A percentile compares a stretch with the other conserved stretches of the same genome.
Evolutionary conservation across 2,113 vertebrate genomes (phyloP).

Genomic region (Tylochromis polylepis): DNA sequence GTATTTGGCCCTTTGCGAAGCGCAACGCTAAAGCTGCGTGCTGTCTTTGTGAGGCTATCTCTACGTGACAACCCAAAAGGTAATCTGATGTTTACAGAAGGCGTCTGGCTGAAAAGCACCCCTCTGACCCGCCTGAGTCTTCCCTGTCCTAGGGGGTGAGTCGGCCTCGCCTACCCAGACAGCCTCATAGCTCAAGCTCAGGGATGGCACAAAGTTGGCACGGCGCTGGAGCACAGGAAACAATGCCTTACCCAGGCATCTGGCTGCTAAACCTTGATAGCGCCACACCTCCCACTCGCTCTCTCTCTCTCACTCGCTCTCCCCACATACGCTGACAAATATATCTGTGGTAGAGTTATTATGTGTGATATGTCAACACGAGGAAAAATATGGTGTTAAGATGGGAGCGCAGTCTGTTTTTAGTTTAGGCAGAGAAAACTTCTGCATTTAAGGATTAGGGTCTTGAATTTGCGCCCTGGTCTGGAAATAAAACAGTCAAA

Average conservation of each 20-base stretch:
- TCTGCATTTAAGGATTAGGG: not conserved
- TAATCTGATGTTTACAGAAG: constrained; percentile 33
- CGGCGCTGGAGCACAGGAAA: constrained; percentile 40
- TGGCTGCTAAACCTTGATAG: constrained; percentile 43
- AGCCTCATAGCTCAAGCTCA: constrained; percentile 46
- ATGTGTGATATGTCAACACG: constrained; percentile 25
- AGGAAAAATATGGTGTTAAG: not conserved
- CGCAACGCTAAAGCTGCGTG: not conserved
- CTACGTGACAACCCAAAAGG: constrained; percentile 28
- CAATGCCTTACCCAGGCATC: constrained; percentile 38
- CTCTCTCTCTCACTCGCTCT: not conserved
- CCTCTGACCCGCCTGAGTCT: not conserved
- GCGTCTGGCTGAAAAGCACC: not conserved
- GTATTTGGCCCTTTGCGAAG: not conserved
- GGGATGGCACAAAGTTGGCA: constrained; percentile 48
- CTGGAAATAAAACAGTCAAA: not conserved
- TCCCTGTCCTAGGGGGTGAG: not conserved
- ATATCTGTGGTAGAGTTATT: constrained; percentile 40
- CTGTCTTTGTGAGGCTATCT: not conserved
- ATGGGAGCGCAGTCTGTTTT: not conserved
- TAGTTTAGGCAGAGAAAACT: not conserved
- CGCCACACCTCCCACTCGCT: constrained; percentile 18
- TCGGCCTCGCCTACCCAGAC: constrained; percentile 25
- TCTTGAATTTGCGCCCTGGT: not conserved
- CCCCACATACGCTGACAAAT: not conserved